Conservation (phyloP, 2,888 invertebrate genomes). For the Drosophila pseudotakahashii region DNA sequence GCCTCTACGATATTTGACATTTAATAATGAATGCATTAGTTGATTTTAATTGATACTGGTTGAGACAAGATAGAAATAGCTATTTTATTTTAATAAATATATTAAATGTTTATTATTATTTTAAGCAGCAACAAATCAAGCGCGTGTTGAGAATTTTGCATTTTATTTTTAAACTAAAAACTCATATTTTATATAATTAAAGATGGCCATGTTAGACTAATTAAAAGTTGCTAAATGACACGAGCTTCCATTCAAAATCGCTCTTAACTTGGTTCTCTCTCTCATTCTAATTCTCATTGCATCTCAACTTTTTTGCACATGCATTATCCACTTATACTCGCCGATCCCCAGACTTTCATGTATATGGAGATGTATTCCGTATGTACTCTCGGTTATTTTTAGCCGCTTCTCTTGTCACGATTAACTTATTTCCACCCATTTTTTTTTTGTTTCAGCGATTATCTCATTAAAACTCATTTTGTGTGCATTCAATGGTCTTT, state of each 20-base stretch:
- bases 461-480: slow-evolving; percentile 72
- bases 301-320: slow-evolving; percentile 28
- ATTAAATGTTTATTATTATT: not conserved
- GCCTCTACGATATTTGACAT: slow-evolving; percentile 43
- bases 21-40: slow-evolving; percentile 48
- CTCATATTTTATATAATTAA: slow-evolving; percentile 27
- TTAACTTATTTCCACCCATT: slow-evolving; percentile 22
- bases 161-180: not conserved
- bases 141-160: not conserved
- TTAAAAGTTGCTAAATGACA: slow-evolving; percentile 43
- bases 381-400: slow-evolving; percentile 21
- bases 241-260: slow-evolving; percentile 24
- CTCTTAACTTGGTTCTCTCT: not conserved
- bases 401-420: slow-evolving; percentile 22
- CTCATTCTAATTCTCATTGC: slow-evolving; percentile 23
- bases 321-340: slow-evolving; percentile 32
- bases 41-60: slow-evolving; percentile 31
- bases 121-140: not conserved
- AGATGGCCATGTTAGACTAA: slow-evolving; percentile 25
- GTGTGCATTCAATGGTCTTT: slow-evolving; percentile 67
- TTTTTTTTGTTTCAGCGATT: slow-evolving; percentile 66
- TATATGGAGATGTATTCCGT: slow-evolving; percentile 6
- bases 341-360: slow-evolving; percentile 2
- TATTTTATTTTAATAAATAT: no score
- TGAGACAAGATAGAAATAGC: not conserved